Base-by-base conservation (phyloP, 1,140 invertebrate species). In the Drosophila lini region DNA sequence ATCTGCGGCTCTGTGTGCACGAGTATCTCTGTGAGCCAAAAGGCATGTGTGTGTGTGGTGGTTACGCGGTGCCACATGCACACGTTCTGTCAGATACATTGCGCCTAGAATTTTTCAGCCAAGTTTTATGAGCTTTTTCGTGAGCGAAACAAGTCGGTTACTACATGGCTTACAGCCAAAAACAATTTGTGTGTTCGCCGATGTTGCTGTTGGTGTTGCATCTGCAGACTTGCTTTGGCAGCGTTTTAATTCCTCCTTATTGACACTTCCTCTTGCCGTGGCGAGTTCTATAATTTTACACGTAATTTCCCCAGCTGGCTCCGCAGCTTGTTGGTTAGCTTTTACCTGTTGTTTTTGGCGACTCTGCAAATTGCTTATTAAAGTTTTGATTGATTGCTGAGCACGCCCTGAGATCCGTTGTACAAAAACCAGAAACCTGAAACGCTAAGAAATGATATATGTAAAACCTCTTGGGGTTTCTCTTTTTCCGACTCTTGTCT, bases 81-180 rank as follows among this genome's bases (percentile, higher is more conserved):
- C 68, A 70, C 68, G 68, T 70, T 69, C 68, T 57, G 68, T 69
- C 50, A 69, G 68, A 70, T 70, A 70, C 68, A 70, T 69, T 70
- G 63, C 52, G 68, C 52, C 65, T 70, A 71, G 65, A 57, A 71
- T 48, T 58, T 71, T 71, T 71, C 52, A 59, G 68, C 52, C 52
- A 71, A 71, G 53, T 58, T 68, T 69, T 69, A 55, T 69, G 62
- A 69, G 65, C 47, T 67, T 67, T 69, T 69, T 67, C 7, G 61
- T 42, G n/a, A 31, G 62, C 25, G 22, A 69, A 57, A 56, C 64
- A 69, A 70, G 48, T 57, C 41, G 64, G 11, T 36, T 47, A 47
- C 45, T 56, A 45, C 48, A 69, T 38, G 68, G 52, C 44, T 71
- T 41, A 71, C 68, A 71, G 32, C 69, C 65, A 67, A 69, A 59